A percentile compares a stretch with the other conserved stretches of the same genome.
These are phyloP conservation scores for Drosophila niveifrons DNA, from an alignment of 2,888 invertebrate species.

Conservation along the genomic window DNA sequence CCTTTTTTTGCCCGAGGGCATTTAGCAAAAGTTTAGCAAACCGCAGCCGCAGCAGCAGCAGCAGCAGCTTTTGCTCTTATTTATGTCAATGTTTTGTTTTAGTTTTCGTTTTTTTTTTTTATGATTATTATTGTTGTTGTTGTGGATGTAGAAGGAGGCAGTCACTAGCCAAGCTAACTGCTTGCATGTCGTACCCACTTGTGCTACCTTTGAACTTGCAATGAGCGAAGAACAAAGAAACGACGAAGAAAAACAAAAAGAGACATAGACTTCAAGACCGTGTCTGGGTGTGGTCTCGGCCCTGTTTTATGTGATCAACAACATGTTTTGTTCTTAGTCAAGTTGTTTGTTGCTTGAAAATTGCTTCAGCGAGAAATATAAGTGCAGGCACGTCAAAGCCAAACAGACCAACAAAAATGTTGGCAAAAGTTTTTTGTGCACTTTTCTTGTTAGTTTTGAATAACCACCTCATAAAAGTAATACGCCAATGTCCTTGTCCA, in stretches of 20 bases:
- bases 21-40: conserved; percentile 57
- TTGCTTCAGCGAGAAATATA: conserved; percentile 46
- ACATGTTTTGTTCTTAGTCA: conserved; percentile 75
- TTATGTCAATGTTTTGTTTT: conserved; percentile 80
- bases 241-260: neutral
- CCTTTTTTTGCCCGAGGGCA: conserved; percentile 52
- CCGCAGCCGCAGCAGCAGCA: conserved; percentile 49
- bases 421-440: conserved; percentile 43
- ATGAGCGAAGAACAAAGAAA: conserved; percentile 43
- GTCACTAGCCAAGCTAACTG: conserved; percentile 27
- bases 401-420: conserved; percentile 35
- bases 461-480: conserved; percentile 71
- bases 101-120: conserved; percentile 39
- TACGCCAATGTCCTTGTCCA: conserved; percentile 71
- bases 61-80: conserved; percentile 58
- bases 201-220: conserved; percentile 72
- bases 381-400: conserved; percentile 64
- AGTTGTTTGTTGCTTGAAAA: conserved; percentile 65
- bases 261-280: conserved; percentile 41
- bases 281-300: conserved; percentile 40
- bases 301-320: conserved; percentile 77
- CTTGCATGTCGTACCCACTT: conserved; percentile 79
- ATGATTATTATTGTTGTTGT: conserved; percentile 36
- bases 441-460: conserved; percentile 67
- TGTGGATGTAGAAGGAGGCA: conserved; percentile 37